Evolutionary conservation across 2,888 invertebrate genomes (phyloP), one percentile per base, ranked within the genome.

Genomic region (Troilus luridus): DNA sequence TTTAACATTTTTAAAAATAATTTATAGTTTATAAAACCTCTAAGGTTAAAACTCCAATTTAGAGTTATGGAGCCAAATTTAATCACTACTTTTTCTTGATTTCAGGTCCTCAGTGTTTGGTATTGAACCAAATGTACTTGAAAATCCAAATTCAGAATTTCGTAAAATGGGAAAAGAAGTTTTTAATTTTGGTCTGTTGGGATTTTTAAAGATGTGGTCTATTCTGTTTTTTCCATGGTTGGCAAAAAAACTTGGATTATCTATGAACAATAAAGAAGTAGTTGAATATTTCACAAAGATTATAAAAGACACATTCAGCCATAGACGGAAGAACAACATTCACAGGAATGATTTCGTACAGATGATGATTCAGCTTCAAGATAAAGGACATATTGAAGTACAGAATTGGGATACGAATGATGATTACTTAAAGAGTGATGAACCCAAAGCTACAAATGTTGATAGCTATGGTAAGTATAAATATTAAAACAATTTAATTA

Each of bases 341-440:
- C 41, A 88, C 12, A 62, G 91, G 9, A 91, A 91, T 64, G 91
- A 91, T 59, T 91, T 91, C 67, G 67, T 88, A 24, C 88, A 91
- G 58, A 54, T 91, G 91, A 62, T 91, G 72, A 54, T 91, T 21
- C 91, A 91, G 64, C 67, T 91, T 41, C 88, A 91, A 58, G 88
- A 88, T 54, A 91, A 91, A 72, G 91, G 91, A 5, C 88, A 88
- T 41, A 88, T 91, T 27, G 91, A 91, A 88, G 72, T 91, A 21
- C 77, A 59, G 24, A 90, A 77, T 59, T 90, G 90, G 90, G 90
- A 90, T 90, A 21, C 90, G n/a, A 90, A 81, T 60, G 90, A 90
- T 90, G 90, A 90, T 81, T 90, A 90, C n/a, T 60, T 90, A 27
- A 90, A 90, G 77, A 81, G n/a, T 17, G 77, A 77, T 77, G 72